Percentiles rank a stretch among this genome's conserved stretches.
These are phyloP conservation scores for Herminia tarsipennalis DNA, from an alignment of 2,888 invertebrate genomes.

Conservation along the genomic window DNA sequence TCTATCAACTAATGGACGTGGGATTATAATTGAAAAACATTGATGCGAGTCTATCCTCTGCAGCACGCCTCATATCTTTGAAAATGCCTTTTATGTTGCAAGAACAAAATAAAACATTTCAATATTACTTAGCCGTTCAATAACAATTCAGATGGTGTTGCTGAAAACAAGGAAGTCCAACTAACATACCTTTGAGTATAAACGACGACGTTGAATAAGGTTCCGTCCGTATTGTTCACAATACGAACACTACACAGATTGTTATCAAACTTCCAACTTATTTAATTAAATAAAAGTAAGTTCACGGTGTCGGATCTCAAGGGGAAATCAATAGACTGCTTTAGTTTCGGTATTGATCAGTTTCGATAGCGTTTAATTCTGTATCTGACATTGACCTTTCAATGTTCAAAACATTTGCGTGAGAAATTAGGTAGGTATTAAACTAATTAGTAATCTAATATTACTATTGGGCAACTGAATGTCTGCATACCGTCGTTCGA, in stretches of 20 bases:
- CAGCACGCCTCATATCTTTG: neutral
- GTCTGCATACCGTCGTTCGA: too few relatives aligned
- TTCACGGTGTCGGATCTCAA: slow-evolving; percentile 25
- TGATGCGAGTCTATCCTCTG: neutral
- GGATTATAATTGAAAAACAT: neutral
- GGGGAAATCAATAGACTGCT: slow-evolving; percentile 24
- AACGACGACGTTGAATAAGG: too few relatives aligned
- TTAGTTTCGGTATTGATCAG: slow-evolving; percentile 45
- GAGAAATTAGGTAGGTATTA: slow-evolving; percentile 55
- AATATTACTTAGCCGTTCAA: too few relatives aligned
- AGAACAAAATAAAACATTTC: too few relatives aligned
- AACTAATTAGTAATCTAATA: too few relatives aligned
- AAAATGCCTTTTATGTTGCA: too few relatives aligned
- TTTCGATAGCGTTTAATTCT: slow-evolving; percentile 39
- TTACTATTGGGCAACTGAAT: too few relatives aligned
- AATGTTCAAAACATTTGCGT: slow-evolving; percentile 44
- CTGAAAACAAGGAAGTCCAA: too few relatives aligned
- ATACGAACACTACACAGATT: neutral
- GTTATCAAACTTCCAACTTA: neutral
- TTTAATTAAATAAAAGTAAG: slow-evolving; percentile 2
- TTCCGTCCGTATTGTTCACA: neutral
- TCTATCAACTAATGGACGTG: slow-evolving; percentile 1
- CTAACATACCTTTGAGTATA: too few relatives aligned
- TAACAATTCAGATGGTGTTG: too few relatives aligned
- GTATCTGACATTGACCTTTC: slow-evolving; percentile 60